phyloP scores from a whole-genome alignment of 2,888 invertebrate genomes.

The Meliscaeva auricollis region DNA sequence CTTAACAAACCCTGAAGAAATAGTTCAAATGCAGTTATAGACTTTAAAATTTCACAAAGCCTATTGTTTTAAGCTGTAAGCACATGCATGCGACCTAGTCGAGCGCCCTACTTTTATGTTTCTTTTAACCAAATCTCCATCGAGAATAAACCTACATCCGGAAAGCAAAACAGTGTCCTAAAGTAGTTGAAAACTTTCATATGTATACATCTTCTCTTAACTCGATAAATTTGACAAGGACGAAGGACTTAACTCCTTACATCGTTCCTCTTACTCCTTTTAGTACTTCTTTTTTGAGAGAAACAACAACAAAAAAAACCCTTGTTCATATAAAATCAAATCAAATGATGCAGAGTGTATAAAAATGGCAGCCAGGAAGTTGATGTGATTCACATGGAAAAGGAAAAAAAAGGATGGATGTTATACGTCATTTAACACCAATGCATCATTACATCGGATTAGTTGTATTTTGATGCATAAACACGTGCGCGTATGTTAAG shows the following conservation, averaged over 20 bases:
- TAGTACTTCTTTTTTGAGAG: background rate
- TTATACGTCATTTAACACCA: slow-evolving; percentile 70
- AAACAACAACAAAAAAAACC: slow-evolving; percentile 41
- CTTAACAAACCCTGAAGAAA: too few species aligned
- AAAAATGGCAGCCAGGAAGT: slow-evolving; percentile 44
- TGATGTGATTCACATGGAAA: slow-evolving; percentile 25
- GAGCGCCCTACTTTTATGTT: too few species aligned
- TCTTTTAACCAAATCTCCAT: too few species aligned
- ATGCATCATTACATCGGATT: slow-evolving; percentile 74
- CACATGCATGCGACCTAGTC: too few species aligned
- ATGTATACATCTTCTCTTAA: slow-evolving; percentile 42
- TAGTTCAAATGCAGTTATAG: too few species aligned
- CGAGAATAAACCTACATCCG: background rate
- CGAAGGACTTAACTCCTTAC: slow-evolving; percentile 39
- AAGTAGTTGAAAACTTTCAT: background rate
- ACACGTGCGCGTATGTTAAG: slow-evolving; percentile 29
- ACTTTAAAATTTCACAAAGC: too few species aligned
- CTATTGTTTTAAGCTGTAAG: too few species aligned
- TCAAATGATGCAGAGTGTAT: slow-evolving; percentile 40
- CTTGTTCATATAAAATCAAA: slow-evolving; percentile 64
- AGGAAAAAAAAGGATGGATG: slow-evolving; percentile 12
- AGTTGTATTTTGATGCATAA: slow-evolving; percentile 55
- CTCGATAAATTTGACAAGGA: slow-evolving; percentile 54
- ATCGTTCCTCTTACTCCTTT: slow-evolving; percentile 17
- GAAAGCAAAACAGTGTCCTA: background rate